Evolutionary conservation across 2,797 vertebrate genomes (phyloP).

Genomic region (Trematomus bernacchii): DNA sequence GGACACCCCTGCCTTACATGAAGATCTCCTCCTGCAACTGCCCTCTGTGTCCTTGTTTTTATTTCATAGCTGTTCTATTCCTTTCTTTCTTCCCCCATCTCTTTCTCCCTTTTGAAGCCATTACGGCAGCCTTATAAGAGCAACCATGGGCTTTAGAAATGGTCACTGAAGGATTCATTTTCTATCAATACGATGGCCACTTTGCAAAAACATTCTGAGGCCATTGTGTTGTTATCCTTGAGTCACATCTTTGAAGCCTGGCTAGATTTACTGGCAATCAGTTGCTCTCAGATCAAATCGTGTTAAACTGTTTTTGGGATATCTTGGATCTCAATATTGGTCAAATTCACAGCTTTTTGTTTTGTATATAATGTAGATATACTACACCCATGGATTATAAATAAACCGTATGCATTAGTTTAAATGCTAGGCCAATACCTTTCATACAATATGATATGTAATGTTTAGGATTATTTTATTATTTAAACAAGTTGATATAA

Average conservation of each 20-base stretch:
- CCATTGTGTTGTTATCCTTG: conserved; percentile 16
- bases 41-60: conserved; percentile 30
- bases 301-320: background rate
- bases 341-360: background rate
- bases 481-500: background rate
- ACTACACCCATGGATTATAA: background rate
- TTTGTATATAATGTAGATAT: background rate
- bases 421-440: background rate
- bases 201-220: conserved; percentile 32
- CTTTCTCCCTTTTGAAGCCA: conserved; percentile 3
- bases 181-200: conserved; percentile 35
- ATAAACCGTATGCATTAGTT: background rate
- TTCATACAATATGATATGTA: too few species aligned
- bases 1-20: too few species aligned
- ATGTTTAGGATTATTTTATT: background rate
- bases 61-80: conserved; percentile 6
- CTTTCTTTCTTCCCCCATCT: conserved; percentile 7
- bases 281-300: conserved; percentile 2
- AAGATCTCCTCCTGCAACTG: conserved; percentile 24
- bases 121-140: background rate
- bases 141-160: conserved; percentile 8
- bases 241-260: conserved; percentile 31
- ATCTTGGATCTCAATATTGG: background rate
- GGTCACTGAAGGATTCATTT: conserved; percentile 24
- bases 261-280: conserved; percentile 22